Base-by-base conservation (phyloP, 2,888 invertebrate genomes). In the Hemaris fuciformis region DNA sequence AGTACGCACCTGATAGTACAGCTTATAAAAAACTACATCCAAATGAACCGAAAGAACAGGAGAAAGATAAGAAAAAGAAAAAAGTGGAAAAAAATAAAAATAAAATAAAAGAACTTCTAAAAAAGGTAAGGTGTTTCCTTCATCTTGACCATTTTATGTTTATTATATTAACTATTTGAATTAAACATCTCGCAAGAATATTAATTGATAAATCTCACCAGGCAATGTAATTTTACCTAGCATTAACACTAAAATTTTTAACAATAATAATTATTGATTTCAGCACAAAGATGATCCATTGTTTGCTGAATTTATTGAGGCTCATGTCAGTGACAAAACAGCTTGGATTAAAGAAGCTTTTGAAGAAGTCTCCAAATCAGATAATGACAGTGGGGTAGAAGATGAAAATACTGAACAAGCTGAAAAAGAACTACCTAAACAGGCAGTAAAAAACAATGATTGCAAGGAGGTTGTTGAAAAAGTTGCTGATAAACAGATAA, bases 281-380 rank as follows among this genome's bases (percentile, higher is more conserved):
- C 79, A 96, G 94, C 96, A 97, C 76, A 96, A 96, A 90, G 95
- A 97, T 88, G 98, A 99, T 90, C 97, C 98, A 25, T 91, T 97
- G 57, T 99, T 99, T 90, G 93, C 94, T 66, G 98, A 99, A 83
- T 99, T 98, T 82, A 93, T 99, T 83, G 95, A 97, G 85, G 95
- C 95, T n/a, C 98, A 98, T 83, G 93, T 95, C 1, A 90, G 87
- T 73, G 89, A 92, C 3, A 87, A 86, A 60, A 87, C 88, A 53
- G 72, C 79, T 23, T 91, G 92, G 81, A 87, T 91, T 48, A 88
- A 88, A 56, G 89, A 89, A 23, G 87, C 88, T 8, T 77, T 88
- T 60, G 73, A 82, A 53, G 80, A 88, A 59, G 82, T 83, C 60
- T 78, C 83, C 61, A 81, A 84, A 65, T 80, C 84, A 82, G 81